Percentiles rank a stretch among this genome's conserved stretches.
Evolutionary conservation across 2,888 invertebrate genomes (phyloP).

Genomic region (Tipula lateralis): DNA sequence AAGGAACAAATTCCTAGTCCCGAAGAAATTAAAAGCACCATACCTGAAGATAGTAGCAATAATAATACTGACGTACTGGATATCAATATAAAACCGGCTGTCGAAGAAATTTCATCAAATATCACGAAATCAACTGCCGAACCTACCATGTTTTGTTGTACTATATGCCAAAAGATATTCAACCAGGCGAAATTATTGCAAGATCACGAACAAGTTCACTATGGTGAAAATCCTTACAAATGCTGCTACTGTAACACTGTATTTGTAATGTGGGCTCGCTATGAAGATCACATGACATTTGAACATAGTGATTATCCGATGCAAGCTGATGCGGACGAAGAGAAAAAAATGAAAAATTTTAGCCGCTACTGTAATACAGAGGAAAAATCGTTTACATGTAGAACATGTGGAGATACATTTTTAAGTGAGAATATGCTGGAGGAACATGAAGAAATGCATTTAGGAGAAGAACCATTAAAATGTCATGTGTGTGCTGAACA

Average conservation of each 20-base stretch:
- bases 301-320: not conserved
- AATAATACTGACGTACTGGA: not conserved
- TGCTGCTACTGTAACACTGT: not conserved
- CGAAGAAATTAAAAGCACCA: not conserved
- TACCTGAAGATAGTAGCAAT: not conserved
- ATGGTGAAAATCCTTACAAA: not conserved
- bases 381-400: conserved; percentile 28
- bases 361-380: not conserved
- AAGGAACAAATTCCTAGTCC: not conserved
- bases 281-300: not conserved
- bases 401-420: conserved; percentile 21
- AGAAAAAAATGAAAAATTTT: not conserved
- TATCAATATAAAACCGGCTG: not conserved
- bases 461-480: conserved; percentile 21
- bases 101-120: not conserved
- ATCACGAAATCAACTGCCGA: not conserved
- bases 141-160: not conserved
- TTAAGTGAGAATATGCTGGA: not conserved
- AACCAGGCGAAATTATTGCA: not conserved
- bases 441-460: conserved; percentile 1
- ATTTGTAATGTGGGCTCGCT: not conserved
- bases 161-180: not conserved
- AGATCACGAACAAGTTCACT: conserved; percentile 20
- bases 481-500: not conserved
- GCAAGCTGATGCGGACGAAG: not conserved